Evolutionary conservation across 2,797 vertebrate genomes (phyloP), one percentile per base, ranked within the genome.

Genomic region (Parambassis ranga): DNA sequence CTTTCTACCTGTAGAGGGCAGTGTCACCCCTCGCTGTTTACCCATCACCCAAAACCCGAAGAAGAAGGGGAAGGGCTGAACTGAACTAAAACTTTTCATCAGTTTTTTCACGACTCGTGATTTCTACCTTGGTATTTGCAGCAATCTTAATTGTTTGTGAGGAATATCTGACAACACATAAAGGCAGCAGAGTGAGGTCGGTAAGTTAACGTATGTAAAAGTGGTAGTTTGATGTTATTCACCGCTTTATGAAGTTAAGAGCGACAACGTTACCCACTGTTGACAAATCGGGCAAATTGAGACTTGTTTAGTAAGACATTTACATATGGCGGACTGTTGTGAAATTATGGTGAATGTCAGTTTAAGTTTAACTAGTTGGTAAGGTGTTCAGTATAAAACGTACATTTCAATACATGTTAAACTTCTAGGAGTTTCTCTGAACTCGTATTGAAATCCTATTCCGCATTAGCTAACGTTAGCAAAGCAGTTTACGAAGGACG

Each of bases 391-490:
- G 24, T n/a, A n/a, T n/a, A 24, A 6, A 22, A 20, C 41, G 7
- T 13, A 23, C 20, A 0, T 38, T 38, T 1, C 24, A 24, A 10
- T n/a, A n/a, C 4, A 10, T 3, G 14, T 26, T 3, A 0, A 13
- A 30, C 13, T 27, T 33, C n/a, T 18, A 10, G 7, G 2, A 3
- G 2, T 14, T 43, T 1, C 2, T n/a, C 46, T 3, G 7, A 4
- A 18, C 27, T 23, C 19, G 4, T 4, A 13, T 3, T 42, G 13
- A 11, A 27, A 19, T 6, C 27, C 10, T 28, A 1, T 13, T 48
- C 14, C 48, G n/a, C 50, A 23, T 42, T 22, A 52, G 59, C 75
- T 59, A 71, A 60, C 57, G 19, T 16, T 50, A 53, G 49, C 49
- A 30, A 36, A 73, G 77, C 65, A 55, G 44, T 52, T 49, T 6